Conservation (phyloP, 2,888 invertebrate species). For the Pseudolycoriella hygida region DNA sequence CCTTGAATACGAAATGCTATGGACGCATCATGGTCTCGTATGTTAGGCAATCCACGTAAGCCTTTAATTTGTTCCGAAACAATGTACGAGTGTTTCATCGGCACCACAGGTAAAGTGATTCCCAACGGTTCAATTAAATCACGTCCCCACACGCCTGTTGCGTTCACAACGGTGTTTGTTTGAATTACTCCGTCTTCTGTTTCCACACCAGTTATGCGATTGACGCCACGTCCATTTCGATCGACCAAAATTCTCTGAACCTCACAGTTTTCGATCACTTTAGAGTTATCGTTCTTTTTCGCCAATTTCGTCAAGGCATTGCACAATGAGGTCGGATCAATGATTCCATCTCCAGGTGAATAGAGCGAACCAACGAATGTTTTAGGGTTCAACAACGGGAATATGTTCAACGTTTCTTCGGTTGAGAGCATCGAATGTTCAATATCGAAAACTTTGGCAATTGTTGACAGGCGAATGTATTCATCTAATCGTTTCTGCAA, state of each 20-base stretch:
- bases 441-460: conserved; percentile 62
- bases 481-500: conserved; percentile 48
- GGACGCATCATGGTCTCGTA: conserved; percentile 70
- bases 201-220: conserved; percentile 55
- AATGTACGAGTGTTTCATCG: conserved; percentile 81
- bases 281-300: conserved; percentile 41
- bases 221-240: conserved; percentile 35
- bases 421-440: conserved; percentile 57
- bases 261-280: conserved; percentile 56
- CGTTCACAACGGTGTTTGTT: conserved; percentile 60
- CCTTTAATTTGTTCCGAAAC: conserved; percentile 64
- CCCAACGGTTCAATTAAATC: conserved; percentile 33
- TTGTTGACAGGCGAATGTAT: conserved; percentile 59
- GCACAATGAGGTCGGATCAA: conserved; percentile 72
- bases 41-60: conserved; percentile 56
- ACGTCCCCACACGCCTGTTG: conserved; percentile 61
- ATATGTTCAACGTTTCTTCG: conserved; percentile 53
- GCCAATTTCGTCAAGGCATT: conserved; percentile 57
- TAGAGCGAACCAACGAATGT: conserved; percentile 61
- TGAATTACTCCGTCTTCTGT: conserved; percentile 54
- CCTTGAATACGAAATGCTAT: conserved; percentile 73
- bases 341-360: conserved; percentile 63
- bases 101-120: conserved; percentile 51
- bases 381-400: conserved; percentile 57
- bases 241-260: conserved; percentile 53